Conservation (phyloP, 2,888 invertebrate species). For the Lydus trimaculatus region DNA sequence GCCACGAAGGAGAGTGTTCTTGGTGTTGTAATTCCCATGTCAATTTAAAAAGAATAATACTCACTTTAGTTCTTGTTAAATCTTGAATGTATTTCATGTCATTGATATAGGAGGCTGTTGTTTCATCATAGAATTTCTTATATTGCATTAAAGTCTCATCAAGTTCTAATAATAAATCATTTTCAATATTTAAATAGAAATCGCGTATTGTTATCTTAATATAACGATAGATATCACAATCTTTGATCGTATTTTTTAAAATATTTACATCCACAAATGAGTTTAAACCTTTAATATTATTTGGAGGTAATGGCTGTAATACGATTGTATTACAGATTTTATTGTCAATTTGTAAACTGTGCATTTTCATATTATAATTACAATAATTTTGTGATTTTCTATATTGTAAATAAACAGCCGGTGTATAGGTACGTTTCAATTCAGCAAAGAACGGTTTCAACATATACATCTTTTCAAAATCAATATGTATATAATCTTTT, state of each 20-base stretch:
- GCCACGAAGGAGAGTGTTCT: no score
- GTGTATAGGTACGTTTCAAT: conserved; percentile 74
- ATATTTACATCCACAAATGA: conserved; percentile 69
- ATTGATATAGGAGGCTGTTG: conserved; percentile 62
- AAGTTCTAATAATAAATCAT: conserved; percentile 70
- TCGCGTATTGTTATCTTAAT: conserved; percentile 72
- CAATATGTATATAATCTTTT: conserved; percentile 81
- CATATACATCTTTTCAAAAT: conserved; percentile 86
- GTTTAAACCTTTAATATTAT: conserved; percentile 63
- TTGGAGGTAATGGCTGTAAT: conserved; percentile 61
- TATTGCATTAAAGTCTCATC: conserved; percentile 66
- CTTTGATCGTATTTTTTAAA: conserved; percentile 64
- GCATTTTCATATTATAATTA: conserved; percentile 72
- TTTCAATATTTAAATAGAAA: conserved; percentile 73
- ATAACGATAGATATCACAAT: conserved; percentile 68
- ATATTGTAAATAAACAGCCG: conserved; percentile 77
- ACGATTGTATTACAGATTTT: conserved; percentile 52
- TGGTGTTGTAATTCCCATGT: no score
- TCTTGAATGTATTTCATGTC: conserved; percentile 66
- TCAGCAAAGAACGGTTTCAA: conserved; percentile 85
- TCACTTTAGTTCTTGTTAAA: conserved; percentile 61
- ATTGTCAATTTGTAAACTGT: conserved; percentile 77
- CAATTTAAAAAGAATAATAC: no score
- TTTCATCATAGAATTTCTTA: conserved; percentile 67
- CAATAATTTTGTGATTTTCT: conserved; percentile 74